Base-by-base conservation (phyloP, 2,888 invertebrate genomes). In the Trimorus sp. region DNA sequence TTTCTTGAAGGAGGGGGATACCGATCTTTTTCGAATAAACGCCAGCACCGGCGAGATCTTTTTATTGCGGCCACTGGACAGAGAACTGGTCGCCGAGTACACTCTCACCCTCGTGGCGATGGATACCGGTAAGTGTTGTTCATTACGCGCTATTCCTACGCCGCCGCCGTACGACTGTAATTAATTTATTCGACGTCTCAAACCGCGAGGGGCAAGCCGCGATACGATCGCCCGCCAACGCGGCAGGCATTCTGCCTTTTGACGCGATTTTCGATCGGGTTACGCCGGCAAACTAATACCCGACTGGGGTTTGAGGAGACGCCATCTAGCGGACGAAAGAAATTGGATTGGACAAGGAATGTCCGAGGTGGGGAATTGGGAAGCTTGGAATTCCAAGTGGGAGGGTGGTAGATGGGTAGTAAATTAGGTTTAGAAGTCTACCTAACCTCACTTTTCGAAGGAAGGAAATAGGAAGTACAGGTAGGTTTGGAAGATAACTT, bases 1-100 rank as follows among this genome's bases (percentile, higher is more conserved):
- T 93, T 96, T 97, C 90, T 95, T 98, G 88, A 97, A 98, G 91
- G 98, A 98, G 92, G 98, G 98, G 60, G 97, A 98, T 92, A 95
- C 96, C 12, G 97, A 97, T 92, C 93, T 98, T 84, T 99, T 99
- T 92, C 95, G 96, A 88, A 97, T 99, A 88, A 97, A 98, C 92
- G 96, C 98, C 6, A 96, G 96, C 70, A 97, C 97, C 54, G 99
- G 98, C 40, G 97, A 97, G 92, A 96, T 98, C 89, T 96, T 96
- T 75, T 94, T 98, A 85, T 93, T 97, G 86, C 93, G 96, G 87
- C 95, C 97, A 0, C 92, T 98, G 88, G 98, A 98, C 92, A 94
- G 98, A 68, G 98, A 98, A 93, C 92, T 94, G 83, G 96, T 97
- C 88, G 94, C 96, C 81, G 96, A 97, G 92, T 97, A 97, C 90